Base-by-base conservation (phyloP, 92 coral and sea anemone genomes). In the Pocillopora meandrina region DNA sequence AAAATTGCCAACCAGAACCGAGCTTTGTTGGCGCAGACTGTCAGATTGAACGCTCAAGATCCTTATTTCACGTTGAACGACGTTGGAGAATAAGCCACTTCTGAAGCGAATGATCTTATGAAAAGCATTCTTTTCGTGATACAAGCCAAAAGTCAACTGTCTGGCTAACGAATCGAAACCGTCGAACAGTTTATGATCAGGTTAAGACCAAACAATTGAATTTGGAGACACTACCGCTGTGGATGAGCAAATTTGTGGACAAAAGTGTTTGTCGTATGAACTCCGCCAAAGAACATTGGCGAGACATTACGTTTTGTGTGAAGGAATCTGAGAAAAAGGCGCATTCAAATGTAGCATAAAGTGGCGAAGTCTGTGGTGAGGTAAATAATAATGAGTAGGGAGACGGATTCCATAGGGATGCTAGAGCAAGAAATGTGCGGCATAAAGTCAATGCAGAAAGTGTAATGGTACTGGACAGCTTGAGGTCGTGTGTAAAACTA, bases 181-280 rank as follows among this genome's bases (percentile, higher is more conserved):
- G 86, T 85, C 60, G 83, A 85, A 52, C 92, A 85, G 75, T 89
- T 60, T 75, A 73, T 89, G 55, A 89, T 83, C 18, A 86, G 90
- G 78, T 71, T 90, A n/a, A 81, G 88, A 70, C 93, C 82, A 77
- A 55, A 76, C 78, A 10, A 82, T 85, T 68, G 93, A 86, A 66
- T 86, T 86, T 86, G 90, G 93, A 81, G 85, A 80, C 13, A 63
- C 65, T 42, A 9, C 66, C 16, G 86, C 77, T 21, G 74, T 88
- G 35, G 90, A 89, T 35, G 87, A 89, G 74, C 87, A 85, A 59
- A 80, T 89, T 75, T 82, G 92, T 1, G 31, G 1, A 26, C 31
- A 26, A 26, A 26, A 26, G 31, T 26, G 31, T 26, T 26, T 26
- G 31, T 26, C 31, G 31, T 26, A 26, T 26, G 31, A 26, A 26